Conservation (phyloP, 2,113 vertebrate genomes). For the Sorex araneus region DNA sequence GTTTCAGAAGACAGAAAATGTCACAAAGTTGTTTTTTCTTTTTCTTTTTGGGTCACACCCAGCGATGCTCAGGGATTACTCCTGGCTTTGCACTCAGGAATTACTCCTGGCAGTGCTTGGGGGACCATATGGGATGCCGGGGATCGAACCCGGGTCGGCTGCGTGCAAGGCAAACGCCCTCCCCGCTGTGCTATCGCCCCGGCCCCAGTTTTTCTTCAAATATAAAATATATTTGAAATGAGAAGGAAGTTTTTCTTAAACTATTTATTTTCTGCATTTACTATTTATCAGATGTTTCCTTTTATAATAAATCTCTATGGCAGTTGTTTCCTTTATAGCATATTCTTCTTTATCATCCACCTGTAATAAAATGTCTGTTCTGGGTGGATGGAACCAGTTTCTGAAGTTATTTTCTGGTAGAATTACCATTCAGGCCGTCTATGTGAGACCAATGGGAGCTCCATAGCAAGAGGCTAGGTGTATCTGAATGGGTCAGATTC, state of each 20-base stretch:
- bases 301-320: not conserved
- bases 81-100: too few species aligned
- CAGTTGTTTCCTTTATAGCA: not conserved
- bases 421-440: too few species aligned
- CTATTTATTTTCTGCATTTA: not conserved
- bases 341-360: not conserved
- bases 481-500: fast-evolving
- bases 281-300: not conserved
- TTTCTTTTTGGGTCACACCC: too few species aligned
- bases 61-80: too few species aligned
- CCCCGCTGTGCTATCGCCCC: too few species aligned
- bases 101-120: too few species aligned
- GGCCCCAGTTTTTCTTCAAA: too few species aligned
- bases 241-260: not conserved
- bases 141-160: too few species aligned
- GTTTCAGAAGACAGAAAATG: too few species aligned
- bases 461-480: fast-evolving
- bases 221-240: not conserved
- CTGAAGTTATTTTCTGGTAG: not conserved
- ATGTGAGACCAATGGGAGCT: fast-evolving
- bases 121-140: too few species aligned
- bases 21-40: too few species aligned
- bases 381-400: not conserved
- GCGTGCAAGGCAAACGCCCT: too few species aligned
- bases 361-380: not conserved